Conservation (phyloP, 2,113 vertebrate species). For the Thunnus maccoyii region DNA sequence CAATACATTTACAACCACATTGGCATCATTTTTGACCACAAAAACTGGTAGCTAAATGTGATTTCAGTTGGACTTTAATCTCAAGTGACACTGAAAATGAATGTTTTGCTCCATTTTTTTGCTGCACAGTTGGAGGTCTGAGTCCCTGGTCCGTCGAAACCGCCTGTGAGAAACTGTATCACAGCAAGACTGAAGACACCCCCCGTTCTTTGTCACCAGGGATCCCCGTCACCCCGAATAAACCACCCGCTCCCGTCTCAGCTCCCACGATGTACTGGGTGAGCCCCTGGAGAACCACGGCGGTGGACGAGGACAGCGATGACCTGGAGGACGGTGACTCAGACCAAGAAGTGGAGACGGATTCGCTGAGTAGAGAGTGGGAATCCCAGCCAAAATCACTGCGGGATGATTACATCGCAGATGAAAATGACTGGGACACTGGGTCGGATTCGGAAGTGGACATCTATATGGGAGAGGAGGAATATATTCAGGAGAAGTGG, state of each 20-base stretch:
- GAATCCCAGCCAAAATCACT: constrained; percentile 52
- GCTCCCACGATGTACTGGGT: constrained; percentile 74
- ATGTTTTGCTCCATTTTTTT: constrained; percentile 1
- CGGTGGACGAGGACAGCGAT: constrained; percentile 71
- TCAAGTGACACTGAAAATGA: too few relatives aligned
- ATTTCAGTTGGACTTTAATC: too few relatives aligned
- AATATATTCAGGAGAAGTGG: constrained; percentile 34
- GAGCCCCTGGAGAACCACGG: constrained; percentile 81
- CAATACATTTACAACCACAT: neutral
- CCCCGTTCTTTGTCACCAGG: constrained; percentile 7
- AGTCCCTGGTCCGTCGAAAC: constrained; percentile 49
- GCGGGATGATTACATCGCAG: constrained; percentile 19
- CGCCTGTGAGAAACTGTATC: constrained; percentile 57
- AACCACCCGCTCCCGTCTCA: constrained; percentile 28
- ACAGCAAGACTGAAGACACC: constrained; percentile 2
- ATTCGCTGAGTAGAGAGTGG: constrained; percentile 2
- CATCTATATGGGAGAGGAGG: constrained; percentile 78
- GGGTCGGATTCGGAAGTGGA: constrained; percentile 70
- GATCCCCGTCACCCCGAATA: neutral
- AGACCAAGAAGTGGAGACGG: constrained; percentile 28
- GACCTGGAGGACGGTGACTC: constrained; percentile 48
- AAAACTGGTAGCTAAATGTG: too few relatives aligned
- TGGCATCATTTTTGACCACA: neutral
- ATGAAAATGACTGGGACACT: constrained; percentile 47
- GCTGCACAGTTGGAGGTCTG: constrained; percentile 76